Conservation (phyloP, 2,113 vertebrate species). For the Tachycineta bicolor region DNA sequence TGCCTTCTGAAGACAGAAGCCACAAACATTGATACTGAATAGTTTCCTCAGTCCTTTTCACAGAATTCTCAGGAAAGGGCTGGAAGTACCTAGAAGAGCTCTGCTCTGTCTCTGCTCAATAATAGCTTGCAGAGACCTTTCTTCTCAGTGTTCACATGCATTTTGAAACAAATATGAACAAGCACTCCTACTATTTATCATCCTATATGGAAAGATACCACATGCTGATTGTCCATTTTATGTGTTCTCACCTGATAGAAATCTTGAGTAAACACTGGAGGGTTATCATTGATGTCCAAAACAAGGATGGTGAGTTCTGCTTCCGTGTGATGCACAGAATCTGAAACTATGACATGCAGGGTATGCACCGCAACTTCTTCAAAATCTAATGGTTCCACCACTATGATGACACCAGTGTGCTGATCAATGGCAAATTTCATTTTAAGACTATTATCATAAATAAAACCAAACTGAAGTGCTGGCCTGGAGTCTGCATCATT, state of each 20-base stretch:
- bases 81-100: neutral
- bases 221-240: neutral
- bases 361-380: constrained; percentile 78
- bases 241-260: constrained; percentile 80
- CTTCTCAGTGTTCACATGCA: neutral
- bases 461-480: constrained; percentile 83
- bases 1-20: neutral
- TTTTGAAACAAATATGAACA: neutral
- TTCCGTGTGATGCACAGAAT: constrained; percentile 82
- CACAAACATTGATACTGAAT: neutral
- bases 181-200: neutral
- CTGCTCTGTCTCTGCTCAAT: neutral
- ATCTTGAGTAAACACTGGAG: constrained; percentile 85
- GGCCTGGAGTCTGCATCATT: constrained; percentile 86
- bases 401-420: constrained; percentile 78
- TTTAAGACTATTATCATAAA: constrained; percentile 66
- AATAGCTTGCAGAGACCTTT: neutral
- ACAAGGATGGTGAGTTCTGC: constrained; percentile 78
- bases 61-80: neutral
- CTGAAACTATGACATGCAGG: constrained; percentile 80
- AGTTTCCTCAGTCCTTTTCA: neutral
- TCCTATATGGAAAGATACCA: neutral
- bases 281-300: constrained; percentile 90
- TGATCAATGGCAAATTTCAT: constrained; percentile 82
- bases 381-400: constrained; percentile 83